These are phyloP conservation scores for Pteronotus mesoamericanus DNA, from an alignment of 2,797 vertebrate species.

Conservation along the genomic window DNA sequence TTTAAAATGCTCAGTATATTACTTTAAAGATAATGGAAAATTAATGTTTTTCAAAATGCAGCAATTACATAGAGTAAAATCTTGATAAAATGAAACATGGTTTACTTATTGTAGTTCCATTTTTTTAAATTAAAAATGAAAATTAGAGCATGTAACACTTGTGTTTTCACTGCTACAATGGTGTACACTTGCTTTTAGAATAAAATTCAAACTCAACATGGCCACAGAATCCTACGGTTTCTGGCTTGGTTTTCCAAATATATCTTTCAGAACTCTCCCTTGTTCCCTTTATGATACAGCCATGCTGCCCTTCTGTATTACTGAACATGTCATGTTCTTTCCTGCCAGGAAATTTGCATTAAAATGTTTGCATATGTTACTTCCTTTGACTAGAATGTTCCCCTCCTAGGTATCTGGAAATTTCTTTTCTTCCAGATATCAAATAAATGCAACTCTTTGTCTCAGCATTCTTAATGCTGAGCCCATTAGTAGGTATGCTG, in stretches of 20 bases:
- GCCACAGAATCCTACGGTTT: not conserved
- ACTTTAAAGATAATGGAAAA: not conserved
- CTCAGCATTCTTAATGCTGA: not conserved
- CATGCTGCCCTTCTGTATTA: not conserved
- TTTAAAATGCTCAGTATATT: not conserved
- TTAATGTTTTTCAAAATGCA: slow-evolving; percentile 22
- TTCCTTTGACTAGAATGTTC: not conserved
- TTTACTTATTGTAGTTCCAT: not conserved
- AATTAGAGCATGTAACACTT: not conserved
- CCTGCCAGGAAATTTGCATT: not conserved
- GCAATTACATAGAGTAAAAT: not conserved
- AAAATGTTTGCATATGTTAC: not conserved
- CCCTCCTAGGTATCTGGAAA: not conserved
- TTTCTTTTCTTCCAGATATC: not conserved
- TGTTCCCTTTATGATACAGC: not conserved
- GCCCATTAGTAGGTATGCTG: no score
- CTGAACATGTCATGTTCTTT: not conserved
- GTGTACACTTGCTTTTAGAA: not conserved
- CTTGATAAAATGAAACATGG: not conserved
- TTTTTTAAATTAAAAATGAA: not conserved
- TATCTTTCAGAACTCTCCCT: not conserved
- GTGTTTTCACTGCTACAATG: not conserved
- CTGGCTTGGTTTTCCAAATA: not conserved
- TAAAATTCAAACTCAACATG: not conserved
- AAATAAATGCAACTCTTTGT: not conserved